Evolutionary conservation across 2,113 vertebrate species (phyloP).

Genomic region (Epinephelus lanceolatus): DNA sequence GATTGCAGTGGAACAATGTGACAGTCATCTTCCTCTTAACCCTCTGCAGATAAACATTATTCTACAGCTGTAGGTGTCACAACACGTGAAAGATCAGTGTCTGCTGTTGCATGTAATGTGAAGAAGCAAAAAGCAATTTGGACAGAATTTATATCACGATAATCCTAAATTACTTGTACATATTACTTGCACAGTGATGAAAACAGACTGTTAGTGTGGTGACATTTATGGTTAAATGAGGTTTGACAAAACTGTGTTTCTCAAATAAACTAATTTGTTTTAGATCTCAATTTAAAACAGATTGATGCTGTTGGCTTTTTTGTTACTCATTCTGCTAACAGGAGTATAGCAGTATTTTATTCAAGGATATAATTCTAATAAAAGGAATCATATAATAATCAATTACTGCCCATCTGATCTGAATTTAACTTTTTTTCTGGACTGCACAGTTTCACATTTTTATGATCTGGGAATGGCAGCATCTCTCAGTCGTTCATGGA

Average conservation of each 20-base stretch:
- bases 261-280: neutral
- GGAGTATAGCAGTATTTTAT: neutral
- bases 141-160: neutral
- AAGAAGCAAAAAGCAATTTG: neutral
- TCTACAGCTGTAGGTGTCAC: neutral
- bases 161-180: neutral
- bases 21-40: no score
- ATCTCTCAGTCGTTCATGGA: neutral
- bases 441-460: neutral
- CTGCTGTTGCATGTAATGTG: neutral
- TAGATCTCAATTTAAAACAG: neutral
- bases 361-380: neutral
- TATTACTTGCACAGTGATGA: neutral
- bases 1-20: neutral
- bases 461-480: neutral
- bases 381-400: neutral
- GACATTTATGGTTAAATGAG: neutral
- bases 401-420: fast-evolving
- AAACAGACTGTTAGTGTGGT: neutral
- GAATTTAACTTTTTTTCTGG: no score
- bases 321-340: neutral
- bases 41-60: neutral
- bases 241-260: neutral
- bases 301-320: neutral
- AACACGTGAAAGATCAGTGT: neutral